These are phyloP conservation scores for Lycorma delicatula DNA, from an alignment of 1,140 invertebrate species.

Conservation along the genomic window DNA sequence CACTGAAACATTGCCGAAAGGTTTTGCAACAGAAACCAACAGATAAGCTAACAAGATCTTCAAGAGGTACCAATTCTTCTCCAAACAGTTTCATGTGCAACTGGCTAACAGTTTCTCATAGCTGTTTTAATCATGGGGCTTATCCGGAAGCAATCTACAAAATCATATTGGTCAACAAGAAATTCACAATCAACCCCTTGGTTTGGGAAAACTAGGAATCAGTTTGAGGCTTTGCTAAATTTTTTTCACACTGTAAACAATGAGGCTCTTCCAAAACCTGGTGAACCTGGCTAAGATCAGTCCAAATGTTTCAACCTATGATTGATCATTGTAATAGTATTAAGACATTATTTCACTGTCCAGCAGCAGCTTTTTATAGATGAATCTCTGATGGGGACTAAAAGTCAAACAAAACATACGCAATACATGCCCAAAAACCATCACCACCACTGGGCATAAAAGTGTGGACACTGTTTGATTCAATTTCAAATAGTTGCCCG, in stretches of 20 bases:
- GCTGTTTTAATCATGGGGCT: not conserved
- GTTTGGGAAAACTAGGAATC: not conserved
- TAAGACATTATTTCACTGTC: not conserved
- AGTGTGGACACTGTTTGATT: not conserved
- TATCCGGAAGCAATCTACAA: not conserved
- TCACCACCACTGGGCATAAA: not conserved
- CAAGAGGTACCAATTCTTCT: not conserved
- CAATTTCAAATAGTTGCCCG: not conserved
- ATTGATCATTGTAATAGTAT: not conserved
- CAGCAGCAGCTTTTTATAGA: not conserved
- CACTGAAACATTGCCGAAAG: not conserved
- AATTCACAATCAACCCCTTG: not conserved
- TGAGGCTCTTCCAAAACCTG: not conserved
- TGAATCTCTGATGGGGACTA: not conserved
- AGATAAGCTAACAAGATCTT: not conserved
- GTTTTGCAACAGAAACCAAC: not conserved
- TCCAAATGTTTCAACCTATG: not conserved
- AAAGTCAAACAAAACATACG: not conserved
- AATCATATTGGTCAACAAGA: not conserved
- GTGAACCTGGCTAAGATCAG: not conserved
- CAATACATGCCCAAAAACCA: not conserved
- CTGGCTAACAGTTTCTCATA: not conserved
- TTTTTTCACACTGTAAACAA: not conserved
- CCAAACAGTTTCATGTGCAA: not conserved
- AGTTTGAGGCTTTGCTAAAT: not conserved